Conservation (phyloP, 2,888 invertebrate species). For the Orthonychiurus folsomi region DNA sequence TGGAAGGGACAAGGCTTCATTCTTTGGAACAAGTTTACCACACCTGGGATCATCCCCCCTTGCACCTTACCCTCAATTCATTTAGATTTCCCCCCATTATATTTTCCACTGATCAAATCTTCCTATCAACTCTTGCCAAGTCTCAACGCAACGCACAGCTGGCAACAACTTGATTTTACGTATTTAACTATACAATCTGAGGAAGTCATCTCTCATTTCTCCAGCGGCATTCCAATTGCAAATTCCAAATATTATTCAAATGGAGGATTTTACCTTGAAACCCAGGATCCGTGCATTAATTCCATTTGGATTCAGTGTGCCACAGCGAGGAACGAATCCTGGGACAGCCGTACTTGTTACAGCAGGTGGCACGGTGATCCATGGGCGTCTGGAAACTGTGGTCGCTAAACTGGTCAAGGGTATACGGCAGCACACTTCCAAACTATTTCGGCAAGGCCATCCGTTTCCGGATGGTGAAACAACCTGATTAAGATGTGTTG, state of each 20-base stretch:
- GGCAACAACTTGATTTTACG: neutral
- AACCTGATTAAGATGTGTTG: neutral
- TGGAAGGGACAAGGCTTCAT: no score
- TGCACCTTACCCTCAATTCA: no score
- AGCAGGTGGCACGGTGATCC: slow-evolving; percentile 8
- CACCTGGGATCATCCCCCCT: no score
- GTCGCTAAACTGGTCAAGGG: slow-evolving; percentile 14
- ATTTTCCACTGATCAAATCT: no score
- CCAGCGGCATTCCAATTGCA: no score
- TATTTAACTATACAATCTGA: no score
- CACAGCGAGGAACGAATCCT: slow-evolving; percentile 33
- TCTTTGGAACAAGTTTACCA: no score
- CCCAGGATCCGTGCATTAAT: slow-evolving; percentile 37
- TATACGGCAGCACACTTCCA: slow-evolving; percentile 38
- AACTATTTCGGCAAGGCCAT: slow-evolving; percentile 31
- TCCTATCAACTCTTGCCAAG: neutral
- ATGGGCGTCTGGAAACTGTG: slow-evolving; percentile 9
- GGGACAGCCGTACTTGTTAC: slow-evolving; percentile 22
- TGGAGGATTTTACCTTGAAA: slow-evolving; percentile 24
- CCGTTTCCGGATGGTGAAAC: neutral
- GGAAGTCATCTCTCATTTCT: no score
- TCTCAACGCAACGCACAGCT: neutral
- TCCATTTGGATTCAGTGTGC: slow-evolving; percentile 38
- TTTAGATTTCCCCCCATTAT: no score
- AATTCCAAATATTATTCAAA: neutral